Evolutionary conservation across 1,140 invertebrate genomes (phyloP).

Genomic region (Ridgeia piscesae): DNA sequence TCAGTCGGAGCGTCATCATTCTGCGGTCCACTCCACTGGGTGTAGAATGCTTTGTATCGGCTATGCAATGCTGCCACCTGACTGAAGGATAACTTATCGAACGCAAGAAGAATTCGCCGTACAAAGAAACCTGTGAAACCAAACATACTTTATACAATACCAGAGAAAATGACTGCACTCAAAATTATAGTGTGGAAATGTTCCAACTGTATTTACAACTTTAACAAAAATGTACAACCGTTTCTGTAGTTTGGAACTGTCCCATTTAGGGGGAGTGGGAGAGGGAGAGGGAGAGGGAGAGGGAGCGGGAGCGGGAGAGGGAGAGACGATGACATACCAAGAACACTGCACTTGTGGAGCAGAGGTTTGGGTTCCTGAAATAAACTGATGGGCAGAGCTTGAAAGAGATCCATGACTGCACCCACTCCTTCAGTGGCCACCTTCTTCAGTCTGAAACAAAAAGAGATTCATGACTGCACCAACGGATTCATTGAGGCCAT

Average conservation of each 20-base stretch:
- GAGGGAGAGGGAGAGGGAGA: no score
- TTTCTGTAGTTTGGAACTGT: no score
- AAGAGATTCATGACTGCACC: neutral
- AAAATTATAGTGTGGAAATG: no score
- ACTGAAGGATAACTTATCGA: slow-evolving; percentile 80
- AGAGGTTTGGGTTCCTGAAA: slow-evolving; percentile 46
- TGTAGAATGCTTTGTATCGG: slow-evolving; percentile 14
- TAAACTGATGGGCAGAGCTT: slow-evolving; percentile 49
- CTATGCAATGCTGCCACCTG: slow-evolving; percentile 63
- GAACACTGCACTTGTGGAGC: slow-evolving; percentile 46
- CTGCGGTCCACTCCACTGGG: neutral
- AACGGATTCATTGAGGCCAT: neutral
- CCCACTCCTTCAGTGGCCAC: slow-evolving; percentile 64
- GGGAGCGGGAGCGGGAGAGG: neutral
- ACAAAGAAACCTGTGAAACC: slow-evolving; percentile 72
- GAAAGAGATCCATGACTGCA: slow-evolving; percentile 67
- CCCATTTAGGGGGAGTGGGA: no score
- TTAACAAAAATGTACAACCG: no score
- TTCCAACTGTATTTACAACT: no score
- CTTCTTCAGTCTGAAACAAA: slow-evolving; percentile 62
- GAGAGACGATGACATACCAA: slow-evolving; percentile 30
- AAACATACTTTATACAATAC: no score
- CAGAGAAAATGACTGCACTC: no score
- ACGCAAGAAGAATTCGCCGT: slow-evolving; percentile 74
- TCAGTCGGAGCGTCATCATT: slow-evolving; percentile 12